These are phyloP conservation scores for Odontothrips loti DNA, from an alignment of 2,888 invertebrate species.

Conservation along the genomic window DNA sequence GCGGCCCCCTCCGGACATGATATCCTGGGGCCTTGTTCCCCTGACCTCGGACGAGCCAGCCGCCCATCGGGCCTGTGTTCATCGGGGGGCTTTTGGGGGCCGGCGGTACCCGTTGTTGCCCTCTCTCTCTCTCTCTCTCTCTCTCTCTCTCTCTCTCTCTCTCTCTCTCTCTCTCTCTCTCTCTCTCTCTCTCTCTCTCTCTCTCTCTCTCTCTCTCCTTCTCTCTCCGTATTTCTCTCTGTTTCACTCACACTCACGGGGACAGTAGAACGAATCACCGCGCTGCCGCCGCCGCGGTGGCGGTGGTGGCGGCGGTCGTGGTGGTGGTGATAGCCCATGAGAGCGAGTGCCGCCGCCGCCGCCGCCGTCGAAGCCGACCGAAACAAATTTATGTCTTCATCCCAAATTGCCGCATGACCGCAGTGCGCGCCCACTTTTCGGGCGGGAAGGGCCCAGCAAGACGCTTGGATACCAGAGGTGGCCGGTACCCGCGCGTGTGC, in stretches of 20 bases:
- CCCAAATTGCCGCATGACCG: background rate
- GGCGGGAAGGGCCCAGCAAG: too few relatives aligned
- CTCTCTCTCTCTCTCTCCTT: background rate
- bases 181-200: background rate
- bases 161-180: background rate
- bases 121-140: too few relatives aligned
- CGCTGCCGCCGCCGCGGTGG: background rate
- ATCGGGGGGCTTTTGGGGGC: too few relatives aligned
- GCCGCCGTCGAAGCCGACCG: background rate
- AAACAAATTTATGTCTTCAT: conserved; percentile 23
- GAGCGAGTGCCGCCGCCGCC: background rate
- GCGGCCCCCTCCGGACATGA: background rate
- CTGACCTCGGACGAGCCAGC: background rate
- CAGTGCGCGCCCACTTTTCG: background rate
- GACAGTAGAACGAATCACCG: background rate
- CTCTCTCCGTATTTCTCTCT: background rate
- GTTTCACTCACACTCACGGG: background rate
- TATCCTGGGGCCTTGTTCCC: background rate
- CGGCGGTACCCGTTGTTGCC: too few relatives aligned
- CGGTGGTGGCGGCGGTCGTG: background rate
- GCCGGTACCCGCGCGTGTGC: too few relatives aligned
- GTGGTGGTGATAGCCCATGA: background rate
- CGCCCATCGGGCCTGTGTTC: too few relatives aligned
- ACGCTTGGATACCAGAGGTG: too few relatives aligned
- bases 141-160: background rate